phyloP scores from a whole-genome alignment of 2,888 invertebrate genomes.

The Myathropa florea region DNA sequence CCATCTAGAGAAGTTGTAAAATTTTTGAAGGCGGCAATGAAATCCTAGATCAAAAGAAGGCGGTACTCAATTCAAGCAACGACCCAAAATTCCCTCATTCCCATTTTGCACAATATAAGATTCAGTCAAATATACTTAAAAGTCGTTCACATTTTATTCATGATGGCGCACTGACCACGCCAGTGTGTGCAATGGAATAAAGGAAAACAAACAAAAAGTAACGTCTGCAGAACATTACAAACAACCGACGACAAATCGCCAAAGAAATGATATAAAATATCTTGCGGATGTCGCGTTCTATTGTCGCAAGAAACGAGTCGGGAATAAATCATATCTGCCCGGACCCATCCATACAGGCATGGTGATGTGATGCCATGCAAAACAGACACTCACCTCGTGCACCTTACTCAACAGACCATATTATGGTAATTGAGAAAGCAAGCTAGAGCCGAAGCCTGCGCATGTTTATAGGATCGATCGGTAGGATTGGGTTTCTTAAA shows the following conservation, averaged over 20 bases:
- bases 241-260: slow-evolving; percentile 42
- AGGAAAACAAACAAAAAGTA: background rate
- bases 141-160: slow-evolving; percentile 50
- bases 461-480: slow-evolving; percentile 3
- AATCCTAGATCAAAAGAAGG: no score
- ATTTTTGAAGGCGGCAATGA: no score
- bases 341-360: slow-evolving; percentile 21
- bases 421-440: slow-evolving; percentile 67
- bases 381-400: slow-evolving; percentile 56
- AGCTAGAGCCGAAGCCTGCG: slow-evolving; percentile 43
- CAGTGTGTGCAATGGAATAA: slow-evolving; percentile 4
- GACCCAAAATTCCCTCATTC: background rate
- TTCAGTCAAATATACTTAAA: slow-evolving; percentile 3
- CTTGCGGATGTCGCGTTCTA: slow-evolving; percentile 54
- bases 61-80: no score
- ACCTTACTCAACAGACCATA: slow-evolving; percentile 52
- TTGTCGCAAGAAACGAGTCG: slow-evolving; percentile 52
- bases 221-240: background rate
- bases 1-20: no score
- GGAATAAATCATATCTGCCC: slow-evolving; percentile 58
- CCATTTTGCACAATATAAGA: background rate
- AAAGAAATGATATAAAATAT: slow-evolving; percentile 46
- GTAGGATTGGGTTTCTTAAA: slow-evolving; percentile 48
- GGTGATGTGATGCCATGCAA: slow-evolving; percentile 65
- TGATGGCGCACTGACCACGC: slow-evolving; percentile 2